A percentile compares a stretch with the other conserved stretches of the same genome.
Conservation (phyloP, 2,113 vertebrate species). For the Mus musculus region DNA sequence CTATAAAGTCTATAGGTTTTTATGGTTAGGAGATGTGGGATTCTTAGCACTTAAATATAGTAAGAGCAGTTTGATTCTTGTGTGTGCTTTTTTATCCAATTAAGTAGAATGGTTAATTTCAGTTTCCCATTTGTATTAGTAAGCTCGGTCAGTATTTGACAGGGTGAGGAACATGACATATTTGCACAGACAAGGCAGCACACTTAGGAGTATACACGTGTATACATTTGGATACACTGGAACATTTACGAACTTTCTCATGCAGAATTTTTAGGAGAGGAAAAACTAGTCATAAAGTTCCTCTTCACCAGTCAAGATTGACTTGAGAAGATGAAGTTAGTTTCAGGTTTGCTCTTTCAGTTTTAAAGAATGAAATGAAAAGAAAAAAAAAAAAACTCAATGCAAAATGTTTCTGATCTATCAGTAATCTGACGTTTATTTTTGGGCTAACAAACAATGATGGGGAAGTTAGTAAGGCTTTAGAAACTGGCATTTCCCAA, state of each 20-base stretch:
- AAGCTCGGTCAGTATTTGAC: background rate
- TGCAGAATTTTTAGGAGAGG: background rate
- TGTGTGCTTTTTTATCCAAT: background rate
- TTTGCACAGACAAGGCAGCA: background rate
- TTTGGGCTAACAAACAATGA: background rate
- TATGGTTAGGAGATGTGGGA: conserved; percentile 14
- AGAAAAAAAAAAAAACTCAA: background rate
- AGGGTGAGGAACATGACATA: background rate
- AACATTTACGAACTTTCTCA: background rate
- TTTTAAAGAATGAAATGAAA: background rate
- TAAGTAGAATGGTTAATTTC: background rate
- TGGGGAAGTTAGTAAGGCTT: background rate
- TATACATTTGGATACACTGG: background rate
- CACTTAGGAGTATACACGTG: background rate
- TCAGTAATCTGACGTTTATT: conserved; percentile 11
- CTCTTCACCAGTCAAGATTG: background rate
- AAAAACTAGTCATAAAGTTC: background rate
- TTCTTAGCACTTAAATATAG: conserved; percentile 1
- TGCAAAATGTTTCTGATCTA: background rate
- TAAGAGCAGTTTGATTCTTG: conserved; percentile 16
- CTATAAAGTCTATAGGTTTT: background rate
- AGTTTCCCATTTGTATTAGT: background rate
- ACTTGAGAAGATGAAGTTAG: background rate
- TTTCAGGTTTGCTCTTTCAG: background rate
- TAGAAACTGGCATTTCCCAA: background rate